phyloP scores from a whole-genome alignment of 2,888 invertebrate species.

The Melanotus villosus region DNA sequence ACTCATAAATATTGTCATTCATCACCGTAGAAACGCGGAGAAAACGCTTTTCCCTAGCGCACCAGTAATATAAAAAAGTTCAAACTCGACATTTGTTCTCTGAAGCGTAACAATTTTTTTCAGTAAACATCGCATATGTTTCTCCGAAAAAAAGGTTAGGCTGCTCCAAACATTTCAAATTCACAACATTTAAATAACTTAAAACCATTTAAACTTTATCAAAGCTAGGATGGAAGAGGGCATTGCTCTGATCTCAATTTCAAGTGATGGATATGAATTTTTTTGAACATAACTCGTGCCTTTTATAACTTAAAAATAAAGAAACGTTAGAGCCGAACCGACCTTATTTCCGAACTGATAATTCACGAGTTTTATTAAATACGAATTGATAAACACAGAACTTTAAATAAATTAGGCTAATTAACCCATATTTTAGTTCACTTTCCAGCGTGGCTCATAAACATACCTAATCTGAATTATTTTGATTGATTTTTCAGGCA shows the following conservation, averaged over 20 bases:
- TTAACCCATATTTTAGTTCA: not conserved
- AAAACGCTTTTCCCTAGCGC: not conserved
- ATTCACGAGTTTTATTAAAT: not conserved
- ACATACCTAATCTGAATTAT: not conserved
- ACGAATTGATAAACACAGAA: not conserved
- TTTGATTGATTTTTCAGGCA: not conserved
- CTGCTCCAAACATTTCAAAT: not conserved
- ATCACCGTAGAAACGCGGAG: not conserved
- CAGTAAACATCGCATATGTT: not conserved
- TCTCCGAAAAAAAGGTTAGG: not conserved
- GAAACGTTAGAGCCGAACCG: not conserved
- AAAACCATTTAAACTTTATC: constrained; percentile 6
- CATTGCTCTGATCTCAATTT: constrained; percentile 20
- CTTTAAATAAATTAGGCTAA: not conserved
- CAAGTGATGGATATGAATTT: not conserved
- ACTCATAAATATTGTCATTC: not conserved
- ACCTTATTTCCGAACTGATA: constrained; percentile 1
- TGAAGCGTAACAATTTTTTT: not conserved
- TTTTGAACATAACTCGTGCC: constrained; percentile 13
- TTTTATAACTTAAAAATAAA: constrained; percentile 13
- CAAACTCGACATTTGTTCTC: not conserved
- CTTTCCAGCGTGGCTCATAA: not conserved
- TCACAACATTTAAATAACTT: not conserved
- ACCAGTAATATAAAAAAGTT: not conserved
- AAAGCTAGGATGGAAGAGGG: constrained; percentile 6